phyloP scores from a whole-genome alignment of 2,113 vertebrate genomes.

The Ptilorrhoa leucosticta region DNA sequence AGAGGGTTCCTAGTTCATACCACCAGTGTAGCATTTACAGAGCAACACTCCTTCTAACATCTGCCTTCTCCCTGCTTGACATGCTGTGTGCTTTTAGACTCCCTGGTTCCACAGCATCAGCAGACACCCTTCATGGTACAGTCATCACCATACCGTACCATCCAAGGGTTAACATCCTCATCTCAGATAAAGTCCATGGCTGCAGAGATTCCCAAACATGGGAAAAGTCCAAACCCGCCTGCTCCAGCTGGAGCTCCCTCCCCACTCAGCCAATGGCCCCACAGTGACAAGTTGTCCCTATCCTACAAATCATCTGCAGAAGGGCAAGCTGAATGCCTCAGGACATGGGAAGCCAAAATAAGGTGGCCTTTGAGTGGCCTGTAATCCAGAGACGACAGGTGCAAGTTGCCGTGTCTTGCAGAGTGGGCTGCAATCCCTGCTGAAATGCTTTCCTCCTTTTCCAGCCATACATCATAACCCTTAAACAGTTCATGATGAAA shows the following conservation, averaged over 20 bases:
- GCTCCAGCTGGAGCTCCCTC: not conserved
- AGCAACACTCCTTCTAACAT: not conserved
- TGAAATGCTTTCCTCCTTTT: not conserved
- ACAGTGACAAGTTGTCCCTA: not conserved
- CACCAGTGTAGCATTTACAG: not conserved
- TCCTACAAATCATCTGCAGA: not conserved
- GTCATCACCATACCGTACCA: not conserved
- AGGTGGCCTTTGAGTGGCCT: not conserved
- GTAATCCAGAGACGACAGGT: not conserved
- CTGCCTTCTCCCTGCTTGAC: not conserved
- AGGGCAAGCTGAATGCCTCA: not conserved
- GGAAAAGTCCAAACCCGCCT: not conserved
- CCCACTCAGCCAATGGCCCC: accelerated
- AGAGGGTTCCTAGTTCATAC: not conserved
- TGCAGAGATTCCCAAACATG: not conserved
- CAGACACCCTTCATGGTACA: not conserved
- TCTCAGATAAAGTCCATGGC: accelerated
- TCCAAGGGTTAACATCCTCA: not conserved
- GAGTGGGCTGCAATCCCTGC: not conserved
- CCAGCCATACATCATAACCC: accelerated
- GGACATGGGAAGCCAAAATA: not conserved
- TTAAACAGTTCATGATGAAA: not conserved
- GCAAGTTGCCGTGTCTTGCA: not conserved
- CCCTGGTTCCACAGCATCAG: no score
- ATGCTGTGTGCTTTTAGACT: accelerated